Base-by-base conservation (phyloP, 2,888 invertebrate species). In the Caenorhabditis sulstoni region DNA sequence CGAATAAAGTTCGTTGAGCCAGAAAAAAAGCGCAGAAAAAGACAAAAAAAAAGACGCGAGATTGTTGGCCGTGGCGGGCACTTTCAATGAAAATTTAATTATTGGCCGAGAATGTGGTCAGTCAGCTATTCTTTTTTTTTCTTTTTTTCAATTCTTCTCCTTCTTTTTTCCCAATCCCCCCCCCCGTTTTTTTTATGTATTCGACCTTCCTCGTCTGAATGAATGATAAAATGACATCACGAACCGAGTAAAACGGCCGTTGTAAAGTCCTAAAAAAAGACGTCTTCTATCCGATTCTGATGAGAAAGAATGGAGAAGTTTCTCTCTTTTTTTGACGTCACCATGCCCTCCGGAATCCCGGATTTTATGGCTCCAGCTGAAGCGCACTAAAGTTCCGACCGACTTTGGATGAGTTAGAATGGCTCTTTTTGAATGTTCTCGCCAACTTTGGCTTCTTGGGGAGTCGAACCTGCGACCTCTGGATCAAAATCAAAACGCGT, bases 1-100 rank as follows among this genome's bases (percentile, higher is more conserved):
- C 29, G 29, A 29, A 29, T 29, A 29, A 29, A 7, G 29, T 29
- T 29, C 7, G 7, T 7, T 29, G 29, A 29, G 29, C 29, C 29
- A 29, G 3, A 29, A 29, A 29, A 29, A 29, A 29, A 29, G n/a
- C n/a, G n/a, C n/a, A n/a, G n/a, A 29, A 29, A 29, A 29, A 29
- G 45, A 59, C 39, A 52, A 44, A 62, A 39, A 52, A 29, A 29
- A 3, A 3, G 7, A 7, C 4, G 29, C 29, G 4, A 7, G 29
- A 3, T 7, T 5, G 7, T 29, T 29, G 29, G 29, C 7, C 29
- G 41, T 20, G 45, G 39, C 45, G 55, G 71, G 71, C 71, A 71
- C 71, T 71, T 71, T 71, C 62, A 55, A 71, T 71, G 71, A 71
- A 71, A 71, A 71, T 71, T 71, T 71, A 71, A 71, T 71, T 71